These are phyloP conservation scores for Xestia rhomboidea DNA, from an alignment of 2,888 invertebrate species.

Conservation along the genomic window DNA sequence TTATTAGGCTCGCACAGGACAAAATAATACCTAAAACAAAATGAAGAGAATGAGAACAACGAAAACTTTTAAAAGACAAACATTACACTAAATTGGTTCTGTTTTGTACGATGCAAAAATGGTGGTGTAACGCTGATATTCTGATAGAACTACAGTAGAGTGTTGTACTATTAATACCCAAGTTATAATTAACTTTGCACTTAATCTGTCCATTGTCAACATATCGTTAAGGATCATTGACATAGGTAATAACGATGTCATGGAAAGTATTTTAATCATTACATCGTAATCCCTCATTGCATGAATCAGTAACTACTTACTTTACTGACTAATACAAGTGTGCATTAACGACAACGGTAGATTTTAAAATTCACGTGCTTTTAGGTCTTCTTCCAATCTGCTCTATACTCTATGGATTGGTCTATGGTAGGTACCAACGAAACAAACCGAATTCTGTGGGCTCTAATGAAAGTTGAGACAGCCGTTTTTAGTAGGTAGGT, in stretches of 20 bases:
- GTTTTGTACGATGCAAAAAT: too few species aligned
- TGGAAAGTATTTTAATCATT: background rate
- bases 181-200: background rate
- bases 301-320: background rate
- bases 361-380: background rate
- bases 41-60: too few species aligned
- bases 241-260: background rate
- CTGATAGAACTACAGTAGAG: background rate
- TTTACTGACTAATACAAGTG: slow-evolving; percentile 4
- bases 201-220: background rate
- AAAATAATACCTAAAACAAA: too few species aligned
- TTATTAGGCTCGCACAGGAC: too few species aligned
- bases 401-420: background rate
- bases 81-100: too few species aligned
- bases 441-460: background rate
- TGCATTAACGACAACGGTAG: background rate
- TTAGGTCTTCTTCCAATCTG: slow-evolving; percentile 1
- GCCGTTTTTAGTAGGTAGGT: background rate
- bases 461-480: background rate
- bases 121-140: background rate
- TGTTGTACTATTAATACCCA: background rate
- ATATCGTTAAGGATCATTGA: background rate
- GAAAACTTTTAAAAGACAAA: too few species aligned
- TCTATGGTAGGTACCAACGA: background rate
- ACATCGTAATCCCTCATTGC: background rate